Conservation (phyloP, 2,113 vertebrate species). For the Picathartes gymnocephalus region DNA sequence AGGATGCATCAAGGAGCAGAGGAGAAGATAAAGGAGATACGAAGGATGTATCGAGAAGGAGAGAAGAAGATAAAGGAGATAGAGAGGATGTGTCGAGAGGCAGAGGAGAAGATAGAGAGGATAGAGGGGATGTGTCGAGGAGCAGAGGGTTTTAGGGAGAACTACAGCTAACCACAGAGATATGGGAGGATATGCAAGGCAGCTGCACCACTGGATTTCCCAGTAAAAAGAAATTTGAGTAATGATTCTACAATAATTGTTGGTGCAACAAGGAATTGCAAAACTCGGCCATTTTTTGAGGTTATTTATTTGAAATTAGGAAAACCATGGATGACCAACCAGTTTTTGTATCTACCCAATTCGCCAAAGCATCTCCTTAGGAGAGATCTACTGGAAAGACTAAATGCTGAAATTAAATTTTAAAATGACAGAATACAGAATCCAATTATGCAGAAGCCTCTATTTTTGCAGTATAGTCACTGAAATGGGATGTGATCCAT, state of each 20-base stretch:
- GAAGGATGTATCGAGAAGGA: not conserved
- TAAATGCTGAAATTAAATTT: not conserved
- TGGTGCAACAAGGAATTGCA: not conserved
- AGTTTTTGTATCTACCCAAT: not conserved
- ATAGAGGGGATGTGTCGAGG: not conserved
- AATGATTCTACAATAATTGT: too few species aligned
- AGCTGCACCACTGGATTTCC: not conserved
- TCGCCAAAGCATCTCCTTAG: not conserved
- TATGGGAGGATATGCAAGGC: too few species aligned
- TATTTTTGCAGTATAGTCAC: not conserved
- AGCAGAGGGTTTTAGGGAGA: not conserved
- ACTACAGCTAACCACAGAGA: not conserved
- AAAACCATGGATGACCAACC: not conserved
- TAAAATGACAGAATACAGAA: not conserved
- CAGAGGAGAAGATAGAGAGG: not conserved
- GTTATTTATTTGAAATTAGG: not conserved
- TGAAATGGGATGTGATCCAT: not conserved
- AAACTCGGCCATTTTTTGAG: fast-evolving
- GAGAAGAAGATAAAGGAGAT: not conserved
- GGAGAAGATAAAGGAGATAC: not conserved
- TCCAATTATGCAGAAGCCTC: not conserved
- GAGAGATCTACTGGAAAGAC: not conserved
- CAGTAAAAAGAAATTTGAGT: not conserved
- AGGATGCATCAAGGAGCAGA: not conserved
- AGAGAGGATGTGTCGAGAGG: too few species aligned